Conservation (phyloP, 2,888 invertebrate genomes). For the Drosophila mettleri region DNA sequence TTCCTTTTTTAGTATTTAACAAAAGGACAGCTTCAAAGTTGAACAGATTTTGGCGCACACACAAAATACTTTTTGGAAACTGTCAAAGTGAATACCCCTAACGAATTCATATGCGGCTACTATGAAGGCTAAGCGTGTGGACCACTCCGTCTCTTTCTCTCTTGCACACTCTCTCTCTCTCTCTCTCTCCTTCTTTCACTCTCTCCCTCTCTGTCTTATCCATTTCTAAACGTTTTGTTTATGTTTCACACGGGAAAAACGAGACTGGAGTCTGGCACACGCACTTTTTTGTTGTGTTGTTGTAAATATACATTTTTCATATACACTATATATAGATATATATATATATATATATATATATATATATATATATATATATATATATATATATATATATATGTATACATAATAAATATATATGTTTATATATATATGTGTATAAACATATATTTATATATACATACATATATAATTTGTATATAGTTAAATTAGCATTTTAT, state of each 20-base stretch:
- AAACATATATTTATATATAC: constrained; percentile 31
- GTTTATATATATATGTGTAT: constrained; percentile 19
- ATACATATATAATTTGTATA: constrained; percentile 58
- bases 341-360: constrained; percentile 13
- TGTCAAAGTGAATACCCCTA: constrained; percentile 49
- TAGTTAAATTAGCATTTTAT: constrained; percentile 70
- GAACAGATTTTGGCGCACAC: constrained; percentile 28
- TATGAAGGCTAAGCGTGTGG: constrained; percentile 51
- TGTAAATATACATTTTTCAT: constrained; percentile 73
- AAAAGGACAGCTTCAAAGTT: constrained; percentile 35
- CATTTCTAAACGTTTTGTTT: constrained; percentile 16
- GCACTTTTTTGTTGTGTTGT: constrained; percentile 16
- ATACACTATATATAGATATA: constrained; percentile 56
- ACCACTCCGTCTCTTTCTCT: constrained; percentile 2
- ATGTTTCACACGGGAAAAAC: constrained; percentile 1
- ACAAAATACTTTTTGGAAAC: constrained; percentile 34
- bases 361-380: constrained; percentile 17
- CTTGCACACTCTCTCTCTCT: not conserved
- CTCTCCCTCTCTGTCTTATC: constrained; percentile 19
- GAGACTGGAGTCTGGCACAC: constrained; percentile 29
- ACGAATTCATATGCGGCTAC: constrained; percentile 41
- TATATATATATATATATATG: constrained; percentile 33
- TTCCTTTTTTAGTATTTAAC: constrained; percentile 30
- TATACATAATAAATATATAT: constrained; percentile 23
- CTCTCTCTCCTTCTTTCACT: not conserved